Base-by-base conservation (phyloP, 2,113 vertebrate genomes). In the Sylvilagus bachmani region DNA sequence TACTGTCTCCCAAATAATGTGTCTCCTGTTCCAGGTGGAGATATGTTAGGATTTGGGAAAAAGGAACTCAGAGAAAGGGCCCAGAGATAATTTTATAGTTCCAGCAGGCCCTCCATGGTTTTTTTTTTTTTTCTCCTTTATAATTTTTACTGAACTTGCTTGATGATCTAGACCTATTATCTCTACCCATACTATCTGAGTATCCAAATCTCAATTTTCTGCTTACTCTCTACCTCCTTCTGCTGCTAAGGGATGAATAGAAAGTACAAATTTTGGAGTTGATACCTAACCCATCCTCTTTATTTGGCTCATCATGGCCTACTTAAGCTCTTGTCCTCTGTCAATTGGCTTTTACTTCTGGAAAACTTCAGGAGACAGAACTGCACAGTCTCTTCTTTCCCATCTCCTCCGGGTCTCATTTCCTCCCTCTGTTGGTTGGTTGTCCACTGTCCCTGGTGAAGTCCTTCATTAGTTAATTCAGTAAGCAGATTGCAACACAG, bases 381-480 rank as follows among this genome's bases (percentile, higher is more conserved):
- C 10, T 51, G 3, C 25, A 83, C 7, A 38, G n/a, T 22, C n/a
- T 79, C 29, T 78, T 73, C 66, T n/a, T 44, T 27, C 10, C 44
- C 29, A 22, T 31, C 3, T 6, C 12, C 38, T 44, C 61, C 2
- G 19, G 44, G 44, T 44, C 44, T 24, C 0, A 0, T 78, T 96
- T 90, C 80, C 86, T 93, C 67, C 96, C 49, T 79, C 0, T 6
- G 84, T 24, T 95, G 88, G 27, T 19, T 73, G 21, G 70, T 97
- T 96, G 89, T 96, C 81, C 82, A 90, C 96, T 96, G 95, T 97
- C 69, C 97, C 49, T 91, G 62, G n/a, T 55, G 81, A 97, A 97
- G 83, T 88, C 96, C 79, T 95, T 98, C 94, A 94, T 97, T 98
- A 97, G 88, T 96, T 96, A 97, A 64, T 96, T 97, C 87, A 93